A percentile compares a stretch with the other conserved stretches of the same genome.
Conservation (phyloP, 1,140 invertebrate species). For the Oryzaephilus surinamensis region DNA sequence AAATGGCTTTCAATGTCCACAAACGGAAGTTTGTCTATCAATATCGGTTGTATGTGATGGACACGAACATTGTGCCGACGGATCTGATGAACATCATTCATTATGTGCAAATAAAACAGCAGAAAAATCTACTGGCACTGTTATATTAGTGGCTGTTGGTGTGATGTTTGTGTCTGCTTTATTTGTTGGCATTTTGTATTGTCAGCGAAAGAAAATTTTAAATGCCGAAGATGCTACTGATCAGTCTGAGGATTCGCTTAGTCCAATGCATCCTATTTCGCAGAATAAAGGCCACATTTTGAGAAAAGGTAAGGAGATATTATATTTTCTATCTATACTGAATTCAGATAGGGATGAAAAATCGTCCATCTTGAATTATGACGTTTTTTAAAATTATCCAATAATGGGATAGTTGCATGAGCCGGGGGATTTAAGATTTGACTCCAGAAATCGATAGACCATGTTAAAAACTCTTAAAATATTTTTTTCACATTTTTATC, state of each 20-base stretch:
- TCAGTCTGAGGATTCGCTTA: conserved; percentile 37
- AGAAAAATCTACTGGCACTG: conserved; percentile 30
- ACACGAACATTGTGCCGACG: conserved; percentile 60
- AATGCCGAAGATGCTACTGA: conserved; percentile 36
- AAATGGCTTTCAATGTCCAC: conserved; percentile 53
- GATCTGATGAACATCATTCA: conserved; percentile 52
- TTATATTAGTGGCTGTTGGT: conserved; percentile 21
- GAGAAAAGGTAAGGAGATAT: conserved; percentile 20
- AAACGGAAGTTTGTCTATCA: conserved; percentile 30
- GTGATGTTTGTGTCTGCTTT: conserved; percentile 32
- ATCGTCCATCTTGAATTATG: too few species aligned
- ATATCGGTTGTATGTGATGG: conserved; percentile 46
- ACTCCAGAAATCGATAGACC: too few species aligned
- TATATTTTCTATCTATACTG: too few species aligned
- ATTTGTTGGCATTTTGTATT: conserved; percentile 28
- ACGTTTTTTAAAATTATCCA: too few species aligned
- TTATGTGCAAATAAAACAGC: conserved; percentile 28
- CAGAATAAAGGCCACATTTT: conserved; percentile 19
- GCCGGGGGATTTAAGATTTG: too few species aligned
- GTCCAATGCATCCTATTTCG: conserved; percentile 24
- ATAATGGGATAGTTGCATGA: too few species aligned
- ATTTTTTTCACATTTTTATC: too few species aligned
- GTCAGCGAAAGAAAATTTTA: conserved; percentile 10
- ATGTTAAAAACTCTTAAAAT: too few species aligned
- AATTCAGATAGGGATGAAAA: too few species aligned